Evolutionary conservation across 2,113 vertebrate genomes (phyloP).

Genomic region (Ceyx melanurus): DNA sequence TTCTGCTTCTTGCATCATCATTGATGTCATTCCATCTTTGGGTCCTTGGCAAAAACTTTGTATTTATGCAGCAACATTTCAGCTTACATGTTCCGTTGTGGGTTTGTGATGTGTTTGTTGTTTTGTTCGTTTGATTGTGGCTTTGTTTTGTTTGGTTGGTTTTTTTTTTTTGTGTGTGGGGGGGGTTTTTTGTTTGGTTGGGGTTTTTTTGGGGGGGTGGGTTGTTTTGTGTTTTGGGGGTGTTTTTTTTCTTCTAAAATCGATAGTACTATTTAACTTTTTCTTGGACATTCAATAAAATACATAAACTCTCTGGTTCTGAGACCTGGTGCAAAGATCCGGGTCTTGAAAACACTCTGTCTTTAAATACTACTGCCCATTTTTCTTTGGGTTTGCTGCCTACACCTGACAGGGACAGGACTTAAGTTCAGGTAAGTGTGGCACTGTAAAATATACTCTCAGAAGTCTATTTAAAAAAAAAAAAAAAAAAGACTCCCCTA

Average conservation of each 20-base stretch:
- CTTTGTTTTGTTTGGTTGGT: too few relatives aligned
- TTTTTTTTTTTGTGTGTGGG: too few relatives aligned
- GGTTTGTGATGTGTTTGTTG: not conserved
- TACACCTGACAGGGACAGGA: not conserved
- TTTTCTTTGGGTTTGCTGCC: not conserved
- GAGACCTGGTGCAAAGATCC: not conserved
- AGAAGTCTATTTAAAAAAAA: not conserved
- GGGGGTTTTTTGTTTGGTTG: too few relatives aligned
- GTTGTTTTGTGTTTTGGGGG: too few relatives aligned
- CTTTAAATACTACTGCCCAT: not conserved
- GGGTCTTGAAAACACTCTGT: not conserved
- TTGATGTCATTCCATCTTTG: not conserved
- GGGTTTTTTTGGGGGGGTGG: too few relatives aligned
- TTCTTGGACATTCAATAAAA: not conserved
- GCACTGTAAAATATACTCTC: not conserved
- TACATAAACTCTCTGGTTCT: not conserved
- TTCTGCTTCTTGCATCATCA: not conserved
- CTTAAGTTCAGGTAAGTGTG: not conserved
- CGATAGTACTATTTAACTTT: not conserved
- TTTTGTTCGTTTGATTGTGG: too few relatives aligned
- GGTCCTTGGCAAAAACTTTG: not conserved
- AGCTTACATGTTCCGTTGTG: rapidly evolving
- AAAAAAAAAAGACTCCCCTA: not conserved
- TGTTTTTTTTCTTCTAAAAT: not conserved
- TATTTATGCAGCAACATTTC: not conserved